phyloP scores from a whole-genome alignment of 2,888 invertebrate species.

The Volucella inflata region DNA sequence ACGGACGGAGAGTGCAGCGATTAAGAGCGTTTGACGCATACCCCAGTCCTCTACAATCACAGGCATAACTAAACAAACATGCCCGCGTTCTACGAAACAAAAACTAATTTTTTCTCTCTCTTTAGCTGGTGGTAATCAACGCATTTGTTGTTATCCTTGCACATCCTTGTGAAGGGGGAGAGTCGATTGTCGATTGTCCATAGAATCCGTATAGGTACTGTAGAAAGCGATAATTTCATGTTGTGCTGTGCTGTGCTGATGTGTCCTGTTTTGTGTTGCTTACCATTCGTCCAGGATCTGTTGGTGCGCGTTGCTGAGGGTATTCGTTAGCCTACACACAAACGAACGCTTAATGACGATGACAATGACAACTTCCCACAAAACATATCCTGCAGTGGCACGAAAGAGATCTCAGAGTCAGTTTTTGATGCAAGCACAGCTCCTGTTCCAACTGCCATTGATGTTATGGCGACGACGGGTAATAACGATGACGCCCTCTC shows the following conservation, averaged over 20 bases:
- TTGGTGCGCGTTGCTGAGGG: slow-evolving; percentile 34
- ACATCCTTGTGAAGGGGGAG: slow-evolving; percentile 26
- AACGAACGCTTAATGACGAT: slow-evolving; percentile 64
- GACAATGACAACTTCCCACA: slow-evolving; percentile 73
- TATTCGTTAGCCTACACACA: slow-evolving; percentile 63
- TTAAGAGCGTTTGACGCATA: slow-evolving; percentile 72
- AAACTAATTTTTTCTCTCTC: slow-evolving; percentile 17
- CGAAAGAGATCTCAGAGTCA: slow-evolving; percentile 69
- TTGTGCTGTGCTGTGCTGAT: slow-evolving; percentile 64
- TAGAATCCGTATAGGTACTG: slow-evolving; percentile 26
- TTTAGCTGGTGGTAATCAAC: slow-evolving; percentile 17
- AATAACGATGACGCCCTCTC: slow-evolving; percentile 73
- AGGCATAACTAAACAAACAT: slow-evolving; percentile 32
- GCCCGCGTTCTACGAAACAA: slow-evolving; percentile 18
- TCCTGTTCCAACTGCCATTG: slow-evolving; percentile 63
- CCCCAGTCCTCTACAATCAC: slow-evolving; percentile 47
- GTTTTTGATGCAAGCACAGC: slow-evolving; percentile 59
- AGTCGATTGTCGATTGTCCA: slow-evolving; percentile 35
- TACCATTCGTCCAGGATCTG: slow-evolving; percentile 35
- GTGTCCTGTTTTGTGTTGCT: slow-evolving; percentile 45
- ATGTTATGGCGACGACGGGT: slow-evolving; percentile 13
- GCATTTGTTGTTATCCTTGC: slow-evolving; percentile 56
- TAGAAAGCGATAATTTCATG: slow-evolving; percentile 71
- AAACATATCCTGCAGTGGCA: slow-evolving; percentile 69
- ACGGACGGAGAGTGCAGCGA: slow-evolving; percentile 60